Conservation (phyloP, 2,113 vertebrate genomes). For the Triplophysa tibetana region DNA sequence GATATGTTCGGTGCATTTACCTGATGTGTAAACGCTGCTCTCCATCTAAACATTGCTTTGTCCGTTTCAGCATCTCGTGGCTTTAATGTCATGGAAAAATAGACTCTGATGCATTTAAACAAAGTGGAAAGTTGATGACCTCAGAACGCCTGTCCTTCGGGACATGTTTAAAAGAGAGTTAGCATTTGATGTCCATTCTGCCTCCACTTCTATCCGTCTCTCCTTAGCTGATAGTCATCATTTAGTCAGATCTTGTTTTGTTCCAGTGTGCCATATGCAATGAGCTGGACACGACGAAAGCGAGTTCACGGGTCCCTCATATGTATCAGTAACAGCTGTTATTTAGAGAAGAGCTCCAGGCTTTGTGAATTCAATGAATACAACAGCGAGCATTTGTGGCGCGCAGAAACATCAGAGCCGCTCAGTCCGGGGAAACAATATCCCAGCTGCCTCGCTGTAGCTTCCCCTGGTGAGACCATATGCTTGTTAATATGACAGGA, state of each 20-base stretch:
- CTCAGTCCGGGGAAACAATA: constrained; percentile 53
- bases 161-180: constrained; percentile 6
- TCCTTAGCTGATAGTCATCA: not conserved
- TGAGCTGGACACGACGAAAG: constrained; percentile 11
- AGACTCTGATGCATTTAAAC: constrained; percentile 9
- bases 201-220: not conserved
- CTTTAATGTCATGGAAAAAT: constrained; percentile 18
- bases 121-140: constrained; percentile 42
- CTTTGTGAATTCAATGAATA: constrained; percentile 63
- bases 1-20: too few species aligned
- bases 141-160: constrained; percentile 1
- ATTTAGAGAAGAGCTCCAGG: constrained; percentile 47
- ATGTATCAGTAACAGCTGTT: constrained; percentile 51
- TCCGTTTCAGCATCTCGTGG: not conserved
- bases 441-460: constrained; percentile 14
- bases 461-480: constrained; percentile 49
- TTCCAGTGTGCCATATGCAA: constrained; percentile 25
- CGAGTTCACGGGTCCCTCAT: constrained; percentile 12
- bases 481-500: constrained; percentile 50
- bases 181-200: not conserved
- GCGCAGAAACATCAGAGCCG: constrained; percentile 46
- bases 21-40: too few species aligned
- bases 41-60: not conserved
- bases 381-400: constrained; percentile 40
- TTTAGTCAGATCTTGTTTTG: not conserved